Evolutionary conservation across 2,888 invertebrate genomes (phyloP).

Genomic region (Aquatica leii): DNA sequence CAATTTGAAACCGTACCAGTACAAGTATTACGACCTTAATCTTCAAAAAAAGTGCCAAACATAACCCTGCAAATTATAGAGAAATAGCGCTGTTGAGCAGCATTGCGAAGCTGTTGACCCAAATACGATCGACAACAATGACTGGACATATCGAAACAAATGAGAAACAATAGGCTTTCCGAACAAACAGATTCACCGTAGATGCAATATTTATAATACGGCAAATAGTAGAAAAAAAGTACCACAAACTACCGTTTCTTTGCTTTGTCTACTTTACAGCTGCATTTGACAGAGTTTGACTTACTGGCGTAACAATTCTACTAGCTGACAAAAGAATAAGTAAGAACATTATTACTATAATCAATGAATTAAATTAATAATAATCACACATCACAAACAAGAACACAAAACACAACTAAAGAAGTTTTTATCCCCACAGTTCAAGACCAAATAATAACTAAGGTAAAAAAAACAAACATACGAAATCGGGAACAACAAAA

Average conservation of each 20-base stretch:
- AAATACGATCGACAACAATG: not conserved
- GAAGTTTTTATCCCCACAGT: constrained; percentile 12
- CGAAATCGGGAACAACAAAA: no score
- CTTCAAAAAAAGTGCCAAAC: constrained; percentile 5
- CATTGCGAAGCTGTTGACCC: not conserved
- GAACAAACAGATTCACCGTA: constrained; percentile 14
- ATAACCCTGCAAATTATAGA: not conserved
- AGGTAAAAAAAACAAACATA: no score
- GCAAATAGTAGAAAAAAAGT: not conserved
- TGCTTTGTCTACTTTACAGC: constrained; percentile 8
- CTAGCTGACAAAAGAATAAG: constrained; percentile 8
- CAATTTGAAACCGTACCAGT: not conserved
- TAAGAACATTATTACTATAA: not conserved
- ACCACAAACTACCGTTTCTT: constrained; percentile 9
- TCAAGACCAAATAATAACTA: no score
- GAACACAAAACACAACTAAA: constrained; percentile 13
- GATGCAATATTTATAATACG: constrained; percentile 14
- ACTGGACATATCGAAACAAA: constrained; percentile 2
- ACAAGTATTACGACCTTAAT: not conserved
- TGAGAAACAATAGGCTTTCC: constrained; percentile 16
- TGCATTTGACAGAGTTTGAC: constrained; percentile 10
- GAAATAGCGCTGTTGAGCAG: not conserved
- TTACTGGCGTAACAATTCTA: constrained; percentile 9
- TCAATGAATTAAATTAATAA: no score
- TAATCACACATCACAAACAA: constrained; percentile 5